A percentile compares a stretch with the other conserved stretches of the same genome.
Conservation (phyloP, 1,140 invertebrate species). For the Phymorhynchus buccinoides region DNA sequence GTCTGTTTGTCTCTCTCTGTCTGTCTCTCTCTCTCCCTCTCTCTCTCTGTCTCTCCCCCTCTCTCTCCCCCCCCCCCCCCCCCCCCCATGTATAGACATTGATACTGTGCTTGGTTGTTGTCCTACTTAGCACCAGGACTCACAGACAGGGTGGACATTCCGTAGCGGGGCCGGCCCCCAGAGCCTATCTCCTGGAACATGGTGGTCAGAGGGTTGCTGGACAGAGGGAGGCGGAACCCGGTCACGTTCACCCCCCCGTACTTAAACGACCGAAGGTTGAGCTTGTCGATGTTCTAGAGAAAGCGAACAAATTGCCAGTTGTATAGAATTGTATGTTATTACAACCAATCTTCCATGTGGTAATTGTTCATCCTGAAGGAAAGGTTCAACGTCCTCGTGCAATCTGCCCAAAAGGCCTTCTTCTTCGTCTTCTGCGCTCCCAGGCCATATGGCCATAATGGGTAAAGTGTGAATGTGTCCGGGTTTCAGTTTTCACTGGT, state of each 20-base stretch:
- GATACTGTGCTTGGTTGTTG: neutral
- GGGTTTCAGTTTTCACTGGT: no score
- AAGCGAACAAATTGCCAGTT: neutral
- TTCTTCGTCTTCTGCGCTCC: no score
- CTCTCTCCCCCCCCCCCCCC: slow-evolving; percentile 6
- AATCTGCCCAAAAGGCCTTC: no score
- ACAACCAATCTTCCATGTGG: no score
- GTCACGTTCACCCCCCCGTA: slow-evolving; percentile 74
- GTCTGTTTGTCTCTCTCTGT: no score
- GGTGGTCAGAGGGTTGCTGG: slow-evolving; percentile 2
- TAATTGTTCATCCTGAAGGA: no score
- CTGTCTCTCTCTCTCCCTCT: no score
- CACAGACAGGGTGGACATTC: slow-evolving; percentile 26
- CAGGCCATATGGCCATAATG: no score
- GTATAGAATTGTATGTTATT: no score
- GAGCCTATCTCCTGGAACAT: slow-evolving; percentile 11
- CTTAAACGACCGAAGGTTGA: slow-evolving; percentile 74
- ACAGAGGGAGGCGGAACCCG: slow-evolving; percentile 79
- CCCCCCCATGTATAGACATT: neutral
- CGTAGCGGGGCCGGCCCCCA: neutral
- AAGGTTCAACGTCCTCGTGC: no score
- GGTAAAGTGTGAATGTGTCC: no score
- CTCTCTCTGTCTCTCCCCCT: slow-evolving; percentile 22
- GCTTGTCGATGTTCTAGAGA: slow-evolving; percentile 55
- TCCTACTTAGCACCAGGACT: neutral